phyloP scores from a whole-genome alignment of 2,797 vertebrate species.

The Podargus strigoides region DNA sequence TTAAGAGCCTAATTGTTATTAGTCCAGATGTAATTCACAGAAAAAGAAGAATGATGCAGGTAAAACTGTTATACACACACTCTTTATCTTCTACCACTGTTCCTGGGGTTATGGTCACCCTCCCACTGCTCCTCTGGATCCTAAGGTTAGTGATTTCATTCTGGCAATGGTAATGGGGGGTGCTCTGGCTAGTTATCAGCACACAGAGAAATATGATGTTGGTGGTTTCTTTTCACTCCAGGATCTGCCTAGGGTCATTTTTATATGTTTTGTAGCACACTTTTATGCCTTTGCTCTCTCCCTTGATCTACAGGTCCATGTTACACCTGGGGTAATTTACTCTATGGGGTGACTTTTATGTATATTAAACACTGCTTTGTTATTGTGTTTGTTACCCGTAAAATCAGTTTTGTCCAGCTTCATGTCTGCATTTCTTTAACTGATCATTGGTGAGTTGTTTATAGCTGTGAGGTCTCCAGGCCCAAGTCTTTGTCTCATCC shows the following conservation, averaged over 20 bases:
- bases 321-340: neutral
- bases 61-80: neutral
- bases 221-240: neutral
- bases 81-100: neutral
- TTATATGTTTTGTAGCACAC: neutral
- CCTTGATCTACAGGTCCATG: neutral
- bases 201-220: neutral
- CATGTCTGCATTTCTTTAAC: neutral
- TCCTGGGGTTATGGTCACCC: neutral
- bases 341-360: neutral
- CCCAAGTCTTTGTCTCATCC: neutral
- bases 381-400: neutral
- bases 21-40: neutral
- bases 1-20: neutral
- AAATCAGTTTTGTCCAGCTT: neutral
- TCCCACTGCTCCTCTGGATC: neutral
- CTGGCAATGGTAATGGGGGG: neutral
- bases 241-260: neutral
- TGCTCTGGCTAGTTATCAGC: neutral
- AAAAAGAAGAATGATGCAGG: neutral
- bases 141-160: neutral
- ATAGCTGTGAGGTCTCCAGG: neutral
- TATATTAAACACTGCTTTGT: neutral
- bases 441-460: neutral
- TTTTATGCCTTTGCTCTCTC: neutral